These are phyloP conservation scores for Ornithoptera priamus DNA, from an alignment of 2,888 invertebrate genomes.

Conservation along the genomic window DNA sequence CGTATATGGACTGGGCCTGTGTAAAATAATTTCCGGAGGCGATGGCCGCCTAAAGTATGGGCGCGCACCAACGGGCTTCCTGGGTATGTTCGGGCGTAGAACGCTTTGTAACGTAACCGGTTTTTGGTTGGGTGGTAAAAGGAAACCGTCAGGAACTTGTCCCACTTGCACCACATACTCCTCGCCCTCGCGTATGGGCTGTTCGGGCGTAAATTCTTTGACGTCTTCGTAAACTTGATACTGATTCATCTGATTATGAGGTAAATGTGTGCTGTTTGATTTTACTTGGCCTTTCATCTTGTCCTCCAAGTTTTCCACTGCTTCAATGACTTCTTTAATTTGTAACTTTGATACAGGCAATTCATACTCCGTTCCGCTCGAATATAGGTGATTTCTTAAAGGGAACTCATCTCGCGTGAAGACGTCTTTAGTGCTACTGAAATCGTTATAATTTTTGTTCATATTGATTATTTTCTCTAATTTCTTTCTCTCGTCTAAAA, in stretches of 20 bases:
- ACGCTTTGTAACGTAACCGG: slow-evolving; percentile 73
- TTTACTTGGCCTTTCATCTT: slow-evolving; percentile 58
- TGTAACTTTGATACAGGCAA: slow-evolving; percentile 68
- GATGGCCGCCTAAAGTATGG: slow-evolving; percentile 65
- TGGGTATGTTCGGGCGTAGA: slow-evolving; percentile 58
- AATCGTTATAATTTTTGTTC: slow-evolving; percentile 74
- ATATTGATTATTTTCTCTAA: slow-evolving; percentile 71
- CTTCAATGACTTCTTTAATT: slow-evolving; percentile 68
- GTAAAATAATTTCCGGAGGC: slow-evolving; percentile 73
- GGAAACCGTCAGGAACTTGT: slow-evolving; percentile 55
- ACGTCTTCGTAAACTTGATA: slow-evolving; percentile 66
- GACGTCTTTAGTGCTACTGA: slow-evolving; percentile 65
- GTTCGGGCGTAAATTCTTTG: slow-evolving; percentile 59
- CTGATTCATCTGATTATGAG: slow-evolving; percentile 42
- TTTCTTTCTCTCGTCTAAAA: slow-evolving; percentile 67
- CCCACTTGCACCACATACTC: slow-evolving; percentile 61
- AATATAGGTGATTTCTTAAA: slow-evolving; percentile 47
- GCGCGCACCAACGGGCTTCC: slow-evolving; percentile 51
- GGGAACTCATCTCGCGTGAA: slow-evolving; percentile 56
- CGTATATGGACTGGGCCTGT: slow-evolving; percentile 56
- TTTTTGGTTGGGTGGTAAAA: slow-evolving; percentile 62
- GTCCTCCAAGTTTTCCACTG: slow-evolving; percentile 67
- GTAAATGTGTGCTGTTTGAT: slow-evolving; percentile 45
- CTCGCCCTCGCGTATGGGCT: slow-evolving; percentile 61
- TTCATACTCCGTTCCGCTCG: slow-evolving; percentile 62